phyloP scores from a whole-genome alignment of 2,888 invertebrate genomes.

The Byasa hedistus region DNA sequence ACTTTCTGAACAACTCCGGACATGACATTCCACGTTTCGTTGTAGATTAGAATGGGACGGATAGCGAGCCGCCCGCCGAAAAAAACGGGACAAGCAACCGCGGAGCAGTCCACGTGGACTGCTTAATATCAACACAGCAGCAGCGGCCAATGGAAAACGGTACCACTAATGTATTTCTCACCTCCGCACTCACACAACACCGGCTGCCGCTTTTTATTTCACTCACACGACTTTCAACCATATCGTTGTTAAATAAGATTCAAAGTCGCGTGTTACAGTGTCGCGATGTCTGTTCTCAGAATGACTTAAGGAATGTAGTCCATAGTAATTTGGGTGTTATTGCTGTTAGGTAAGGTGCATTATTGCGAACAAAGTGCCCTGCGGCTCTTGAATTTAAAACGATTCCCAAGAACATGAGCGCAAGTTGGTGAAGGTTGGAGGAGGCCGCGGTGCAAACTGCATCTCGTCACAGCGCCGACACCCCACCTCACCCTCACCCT shows the following conservation, averaged over 20 bases:
- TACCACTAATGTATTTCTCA: slow-evolving; percentile 81
- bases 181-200: slow-evolving; percentile 78
- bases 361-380: slow-evolving; percentile 58
- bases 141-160: slow-evolving; percentile 80
- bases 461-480: slow-evolving; percentile 69
- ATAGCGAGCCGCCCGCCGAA: slow-evolving; percentile 69
- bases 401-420: slow-evolving; percentile 79
- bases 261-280: slow-evolving; percentile 52
- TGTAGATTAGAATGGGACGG: slow-evolving; percentile 79
- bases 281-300: slow-evolving; percentile 58
- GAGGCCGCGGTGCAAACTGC: slow-evolving; percentile 79
- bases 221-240: slow-evolving; percentile 65
- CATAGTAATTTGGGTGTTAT: slow-evolving; percentile 58
- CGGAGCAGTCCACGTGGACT: slow-evolving; percentile 79
- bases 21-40: slow-evolving; percentile 80
- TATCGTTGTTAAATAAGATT: slow-evolving; percentile 51
- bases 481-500: slow-evolving; percentile 43
- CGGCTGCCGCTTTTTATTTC: slow-evolving; percentile 61
- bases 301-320: slow-evolving; percentile 59
- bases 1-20: slow-evolving; percentile 80
- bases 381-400: slow-evolving; percentile 79
- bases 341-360: slow-evolving; percentile 49
- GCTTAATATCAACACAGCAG: slow-evolving; percentile 79
- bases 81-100: slow-evolving; percentile 77
- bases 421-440: slow-evolving; percentile 78